Conservation (phyloP, 2,797 vertebrate genomes). For the Chrosomus eos region DNA sequence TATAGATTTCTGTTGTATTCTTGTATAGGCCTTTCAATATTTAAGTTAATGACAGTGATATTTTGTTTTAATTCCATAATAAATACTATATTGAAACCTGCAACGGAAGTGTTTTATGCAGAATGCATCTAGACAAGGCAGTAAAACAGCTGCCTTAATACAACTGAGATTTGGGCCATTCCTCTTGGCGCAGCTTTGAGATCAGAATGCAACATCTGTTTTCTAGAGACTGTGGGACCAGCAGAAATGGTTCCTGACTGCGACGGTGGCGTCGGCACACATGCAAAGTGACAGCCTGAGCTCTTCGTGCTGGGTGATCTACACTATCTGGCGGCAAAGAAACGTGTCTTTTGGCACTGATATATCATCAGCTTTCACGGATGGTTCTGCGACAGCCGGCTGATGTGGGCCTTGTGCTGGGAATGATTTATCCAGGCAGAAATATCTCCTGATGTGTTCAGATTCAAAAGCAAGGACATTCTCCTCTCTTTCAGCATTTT, state of each 20-base stretch:
- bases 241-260: slow-evolving; percentile 11
- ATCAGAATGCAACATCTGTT: slow-evolving; percentile 42
- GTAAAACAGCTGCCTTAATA: slow-evolving; percentile 38
- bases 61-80: not conserved
- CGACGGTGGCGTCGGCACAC: not conserved
- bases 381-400: slow-evolving; percentile 31
- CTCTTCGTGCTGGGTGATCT: slow-evolving; percentile 35
- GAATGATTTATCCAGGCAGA: slow-evolving; percentile 50
- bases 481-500: not conserved
- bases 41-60: not conserved
- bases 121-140: not conserved
- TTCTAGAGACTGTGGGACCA: slow-evolving; percentile 27
- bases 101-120: not conserved
- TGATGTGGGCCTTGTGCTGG: slow-evolving; percentile 25
- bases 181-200: slow-evolving; percentile 21
- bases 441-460: slow-evolving; percentile 31
- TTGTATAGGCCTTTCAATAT: not conserved
- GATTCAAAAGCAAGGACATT: slow-evolving; percentile 41
- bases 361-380: slow-evolving; percentile 29
- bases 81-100: not conserved
- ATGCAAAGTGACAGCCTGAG: slow-evolving; percentile 45
- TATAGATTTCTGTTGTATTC: not conserved
- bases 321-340: slow-evolving; percentile 14
- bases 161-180: slow-evolving; percentile 28
- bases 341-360: slow-evolving; percentile 38